Evolutionary conservation across 2,888 invertebrate species (phyloP).

Genomic region (Tinea pellionella): DNA sequence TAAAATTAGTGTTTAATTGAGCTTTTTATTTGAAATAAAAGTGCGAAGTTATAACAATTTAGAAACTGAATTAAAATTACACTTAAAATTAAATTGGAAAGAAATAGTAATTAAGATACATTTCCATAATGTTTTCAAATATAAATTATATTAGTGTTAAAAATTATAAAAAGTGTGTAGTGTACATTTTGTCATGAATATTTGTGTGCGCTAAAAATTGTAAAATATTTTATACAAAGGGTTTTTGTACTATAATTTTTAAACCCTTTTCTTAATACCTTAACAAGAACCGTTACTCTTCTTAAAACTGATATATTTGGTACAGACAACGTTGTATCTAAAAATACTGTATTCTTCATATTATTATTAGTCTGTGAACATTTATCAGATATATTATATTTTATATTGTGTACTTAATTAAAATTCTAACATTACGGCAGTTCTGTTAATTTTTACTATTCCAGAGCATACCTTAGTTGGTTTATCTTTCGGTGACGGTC

Average conservation of each 20-base stretch:
- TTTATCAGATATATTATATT: slow-evolving; percentile 16
- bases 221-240: not conserved
- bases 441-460: too few species aligned
- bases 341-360: slow-evolving; percentile 22
- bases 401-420: too few species aligned
- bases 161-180: not conserved
- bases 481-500: slow-evolving; percentile 42
- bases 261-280: slow-evolving; percentile 33
- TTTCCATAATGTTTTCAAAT: slow-evolving; percentile 20
- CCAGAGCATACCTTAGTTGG: not conserved
- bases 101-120: slow-evolving; percentile 16
- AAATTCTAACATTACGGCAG: too few species aligned
- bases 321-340: slow-evolving; percentile 21
- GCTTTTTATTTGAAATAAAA: too few species aligned
- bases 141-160: not conserved
- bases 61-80: not conserved
- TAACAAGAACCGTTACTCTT: slow-evolving; percentile 41
- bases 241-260: not conserved
- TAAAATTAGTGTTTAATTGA: not conserved
- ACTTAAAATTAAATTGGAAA: not conserved
- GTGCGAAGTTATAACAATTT: not conserved
- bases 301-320: slow-evolving; percentile 30
- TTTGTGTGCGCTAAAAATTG: not conserved
- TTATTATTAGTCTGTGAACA: slow-evolving; percentile 38
- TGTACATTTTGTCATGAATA: not conserved